Conservation (phyloP, 2,113 vertebrate species). For the Nematolebias whitei region DNA sequence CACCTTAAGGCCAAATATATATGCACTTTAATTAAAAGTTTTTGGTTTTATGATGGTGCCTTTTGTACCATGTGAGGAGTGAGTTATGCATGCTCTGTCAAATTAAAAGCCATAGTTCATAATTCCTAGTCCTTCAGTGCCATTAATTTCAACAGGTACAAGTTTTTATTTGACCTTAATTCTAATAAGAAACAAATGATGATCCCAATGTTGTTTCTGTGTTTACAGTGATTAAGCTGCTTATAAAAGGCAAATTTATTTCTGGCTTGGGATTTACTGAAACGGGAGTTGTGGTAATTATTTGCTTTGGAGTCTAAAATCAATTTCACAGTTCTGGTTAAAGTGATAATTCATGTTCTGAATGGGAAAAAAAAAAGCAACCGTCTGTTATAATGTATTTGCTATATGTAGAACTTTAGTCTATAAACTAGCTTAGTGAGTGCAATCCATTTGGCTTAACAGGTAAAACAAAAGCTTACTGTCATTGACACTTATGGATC, state of each 20-base stretch:
- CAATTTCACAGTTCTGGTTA: background rate
- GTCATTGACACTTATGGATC: constrained; percentile 67
- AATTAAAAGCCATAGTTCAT: too few species aligned
- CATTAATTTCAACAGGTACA: too few species aligned
- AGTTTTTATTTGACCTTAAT: too few species aligned
- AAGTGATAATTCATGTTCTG: background rate
- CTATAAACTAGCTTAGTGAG: constrained; percentile 59
- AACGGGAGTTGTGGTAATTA: constrained; percentile 5
- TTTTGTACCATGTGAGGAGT: too few species aligned
- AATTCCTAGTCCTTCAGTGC: too few species aligned
- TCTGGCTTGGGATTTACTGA: background rate
- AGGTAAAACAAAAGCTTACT: constrained; percentile 43
- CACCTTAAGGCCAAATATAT: too few species aligned
- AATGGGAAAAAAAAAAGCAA: constrained; percentile 10
- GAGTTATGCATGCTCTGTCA: too few species aligned
- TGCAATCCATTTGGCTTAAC: constrained; percentile 46
- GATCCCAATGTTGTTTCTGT: too few species aligned
- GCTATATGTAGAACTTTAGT: constrained; percentile 16
- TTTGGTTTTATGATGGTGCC: too few species aligned
- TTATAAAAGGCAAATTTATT: background rate
- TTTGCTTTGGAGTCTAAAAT: background rate
- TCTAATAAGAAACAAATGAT: too few species aligned
- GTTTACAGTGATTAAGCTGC: too few species aligned
- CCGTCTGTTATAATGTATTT: constrained; percentile 26
- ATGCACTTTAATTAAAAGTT: too few species aligned